Conservation (phyloP, 2,797 vertebrate species). For the Lithobates sylvaticus region DNA sequence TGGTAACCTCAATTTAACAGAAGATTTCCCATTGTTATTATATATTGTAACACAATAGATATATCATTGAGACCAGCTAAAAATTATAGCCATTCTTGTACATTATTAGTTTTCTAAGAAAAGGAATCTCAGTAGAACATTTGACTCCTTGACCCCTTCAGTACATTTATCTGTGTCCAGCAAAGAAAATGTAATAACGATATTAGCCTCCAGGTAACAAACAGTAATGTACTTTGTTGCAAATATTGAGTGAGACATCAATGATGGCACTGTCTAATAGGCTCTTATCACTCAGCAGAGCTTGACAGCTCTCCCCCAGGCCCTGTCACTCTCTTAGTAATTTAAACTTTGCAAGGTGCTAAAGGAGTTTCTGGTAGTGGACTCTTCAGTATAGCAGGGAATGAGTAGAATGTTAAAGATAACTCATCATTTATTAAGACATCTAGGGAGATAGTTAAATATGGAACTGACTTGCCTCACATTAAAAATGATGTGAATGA, state of each 20-base stretch:
- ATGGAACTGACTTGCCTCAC: conserved; percentile 14
- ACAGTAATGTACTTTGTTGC: conserved; percentile 20
- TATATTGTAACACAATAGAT: background rate
- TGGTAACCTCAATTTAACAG: background rate
- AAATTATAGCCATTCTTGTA: background rate
- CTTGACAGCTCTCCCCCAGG: conserved; percentile 40
- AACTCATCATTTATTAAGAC: conserved; percentile 14
- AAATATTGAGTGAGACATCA: conserved; percentile 46
- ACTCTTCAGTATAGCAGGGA: background rate
- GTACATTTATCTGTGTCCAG: conserved; percentile 38
- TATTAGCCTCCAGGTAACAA: conserved; percentile 42
- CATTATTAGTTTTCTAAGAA: conserved; percentile 2
- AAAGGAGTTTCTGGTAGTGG: conserved; percentile 39
- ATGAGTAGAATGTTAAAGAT: conserved; percentile 6
- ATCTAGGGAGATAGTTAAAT: conserved; percentile 33
- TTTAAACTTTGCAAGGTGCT: conserved; percentile 47
- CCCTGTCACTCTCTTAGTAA: conserved; percentile 35
- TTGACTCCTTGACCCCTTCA: conserved; percentile 12
- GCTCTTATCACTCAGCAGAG: conserved; percentile 25
- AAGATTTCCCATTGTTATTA: background rate
- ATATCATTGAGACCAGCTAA: background rate
- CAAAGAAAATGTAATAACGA: conserved; percentile 41
- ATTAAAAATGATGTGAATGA: conserved; percentile 38
- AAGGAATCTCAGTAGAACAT: conserved; percentile 12
- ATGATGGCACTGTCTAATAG: conserved; percentile 45